Conservation (phyloP, 2,888 invertebrate species). For the Philhelius pedissequus region DNA sequence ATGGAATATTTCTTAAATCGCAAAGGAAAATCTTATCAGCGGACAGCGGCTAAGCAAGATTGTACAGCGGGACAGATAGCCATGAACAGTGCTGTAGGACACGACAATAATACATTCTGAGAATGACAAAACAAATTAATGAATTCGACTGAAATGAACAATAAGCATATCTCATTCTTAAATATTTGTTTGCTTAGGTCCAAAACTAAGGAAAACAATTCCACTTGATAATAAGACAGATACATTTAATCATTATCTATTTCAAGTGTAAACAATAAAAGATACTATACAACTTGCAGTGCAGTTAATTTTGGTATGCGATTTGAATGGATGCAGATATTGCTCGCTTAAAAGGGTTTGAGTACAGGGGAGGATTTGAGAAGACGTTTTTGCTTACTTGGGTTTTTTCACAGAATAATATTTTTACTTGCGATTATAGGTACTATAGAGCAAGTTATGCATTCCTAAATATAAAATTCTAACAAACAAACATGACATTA, state of each 20-base stretch:
- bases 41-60: neutral
- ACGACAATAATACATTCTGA: neutral
- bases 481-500: too few relatives aligned
- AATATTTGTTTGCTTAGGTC: neutral
- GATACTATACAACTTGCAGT: neutral
- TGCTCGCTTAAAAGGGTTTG: neutral
- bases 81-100: neutral
- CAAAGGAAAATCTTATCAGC: slow-evolving; percentile 26
- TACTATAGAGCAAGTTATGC: too few relatives aligned
- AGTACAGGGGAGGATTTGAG: neutral
- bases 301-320: neutral
- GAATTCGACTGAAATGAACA: neutral
- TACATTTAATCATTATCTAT: slow-evolving; percentile 16
- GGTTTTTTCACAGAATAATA: too few relatives aligned
- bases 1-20: slow-evolving; percentile 25
- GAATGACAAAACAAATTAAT: neutral
- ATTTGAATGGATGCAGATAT: neutral
- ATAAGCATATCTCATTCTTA: neutral
- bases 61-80: neutral
- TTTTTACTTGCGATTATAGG: too few relatives aligned
- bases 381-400: too few relatives aligned
- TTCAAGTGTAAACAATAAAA: slow-evolving; percentile 21
- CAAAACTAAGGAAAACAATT: neutral
- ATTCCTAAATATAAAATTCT: too few relatives aligned
- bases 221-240: neutral